phyloP scores from a whole-genome alignment of 2,113 vertebrate genomes.

The Gallinago jamesoni region DNA sequence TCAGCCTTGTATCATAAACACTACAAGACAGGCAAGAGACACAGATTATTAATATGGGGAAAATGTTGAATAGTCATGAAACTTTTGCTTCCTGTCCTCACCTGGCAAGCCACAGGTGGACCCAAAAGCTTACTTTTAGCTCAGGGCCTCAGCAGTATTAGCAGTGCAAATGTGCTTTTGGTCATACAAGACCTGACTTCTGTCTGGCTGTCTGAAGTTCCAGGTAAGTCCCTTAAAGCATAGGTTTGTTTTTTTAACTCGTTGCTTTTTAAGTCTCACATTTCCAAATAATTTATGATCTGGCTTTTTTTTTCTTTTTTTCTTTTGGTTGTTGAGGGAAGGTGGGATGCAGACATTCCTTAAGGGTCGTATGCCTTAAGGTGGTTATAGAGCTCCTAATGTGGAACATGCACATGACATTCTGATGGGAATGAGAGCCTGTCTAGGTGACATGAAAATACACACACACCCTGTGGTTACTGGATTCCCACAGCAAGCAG shows the following conservation, averaged over 20 bases:
- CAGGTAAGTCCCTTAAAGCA: not conserved
- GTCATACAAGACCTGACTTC: not conserved
- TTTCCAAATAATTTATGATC: not conserved
- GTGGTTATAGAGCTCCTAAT: not conserved
- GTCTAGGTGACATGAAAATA: not conserved
- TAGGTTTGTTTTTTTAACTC: fast-evolving
- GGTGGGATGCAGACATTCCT: not conserved
- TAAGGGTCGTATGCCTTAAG: not conserved
- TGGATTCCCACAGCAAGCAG: not conserved
- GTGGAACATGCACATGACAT: not conserved
- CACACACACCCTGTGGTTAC: not conserved
- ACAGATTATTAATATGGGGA: not conserved
- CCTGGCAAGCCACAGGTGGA: not conserved
- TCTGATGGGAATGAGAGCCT: not conserved
- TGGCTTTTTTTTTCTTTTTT: not conserved
- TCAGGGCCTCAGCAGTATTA: not conserved
- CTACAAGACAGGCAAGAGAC: not conserved
- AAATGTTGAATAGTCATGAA: not conserved
- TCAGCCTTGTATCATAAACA: not conserved
- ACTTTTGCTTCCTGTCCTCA: not conserved
- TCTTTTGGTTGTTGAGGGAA: not conserved
- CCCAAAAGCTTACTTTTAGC: not conserved
- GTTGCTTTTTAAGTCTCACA: not conserved
- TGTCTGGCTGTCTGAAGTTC: not conserved
- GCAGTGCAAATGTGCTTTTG: not conserved